Percentiles rank a stretch among this genome's conserved stretches.
These are phyloP conservation scores for Aspiorhynchus laticeps DNA, from an alignment of 2,113 vertebrate genomes.

Conservation along the genomic window DNA sequence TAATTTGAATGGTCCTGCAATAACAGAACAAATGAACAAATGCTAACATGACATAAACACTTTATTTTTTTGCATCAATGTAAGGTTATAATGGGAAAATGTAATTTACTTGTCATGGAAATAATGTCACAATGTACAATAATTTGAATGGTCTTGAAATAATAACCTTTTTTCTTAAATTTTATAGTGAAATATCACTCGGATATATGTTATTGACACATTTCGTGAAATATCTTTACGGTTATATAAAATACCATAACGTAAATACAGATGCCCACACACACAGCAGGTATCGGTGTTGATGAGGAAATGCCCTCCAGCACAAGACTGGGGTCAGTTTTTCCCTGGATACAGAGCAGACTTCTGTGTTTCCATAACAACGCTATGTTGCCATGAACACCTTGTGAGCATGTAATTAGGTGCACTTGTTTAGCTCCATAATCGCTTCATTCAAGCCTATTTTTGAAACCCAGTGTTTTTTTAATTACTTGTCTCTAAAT, in stretches of 20 bases:
- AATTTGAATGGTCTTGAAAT: background rate
- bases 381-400: constrained; percentile 58
- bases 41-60: background rate
- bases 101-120: background rate
- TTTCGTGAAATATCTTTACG: background rate
- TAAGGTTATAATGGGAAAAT: background rate
- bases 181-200: background rate
- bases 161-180: background rate
- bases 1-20: background rate
- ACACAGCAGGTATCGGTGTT: constrained; percentile 36
- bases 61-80: no score
- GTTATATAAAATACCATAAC: constrained; percentile 14
- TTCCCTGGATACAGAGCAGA: constrained; percentile 58
- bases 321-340: constrained; percentile 54
- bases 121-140: background rate
- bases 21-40: no score
- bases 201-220: background rate
- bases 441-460: constrained; percentile 56
- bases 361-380: constrained; percentile 61
- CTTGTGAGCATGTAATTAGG: constrained; percentile 58
- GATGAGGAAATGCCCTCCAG: constrained; percentile 52
- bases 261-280: constrained; percentile 19
- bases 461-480: constrained; percentile 52
- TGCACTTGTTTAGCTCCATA: constrained; percentile 56
- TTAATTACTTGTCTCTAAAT: constrained; percentile 59